These are phyloP conservation scores for Chaetura pelagica DNA, from an alignment of 2,113 vertebrate species.

Conservation along the genomic window DNA sequence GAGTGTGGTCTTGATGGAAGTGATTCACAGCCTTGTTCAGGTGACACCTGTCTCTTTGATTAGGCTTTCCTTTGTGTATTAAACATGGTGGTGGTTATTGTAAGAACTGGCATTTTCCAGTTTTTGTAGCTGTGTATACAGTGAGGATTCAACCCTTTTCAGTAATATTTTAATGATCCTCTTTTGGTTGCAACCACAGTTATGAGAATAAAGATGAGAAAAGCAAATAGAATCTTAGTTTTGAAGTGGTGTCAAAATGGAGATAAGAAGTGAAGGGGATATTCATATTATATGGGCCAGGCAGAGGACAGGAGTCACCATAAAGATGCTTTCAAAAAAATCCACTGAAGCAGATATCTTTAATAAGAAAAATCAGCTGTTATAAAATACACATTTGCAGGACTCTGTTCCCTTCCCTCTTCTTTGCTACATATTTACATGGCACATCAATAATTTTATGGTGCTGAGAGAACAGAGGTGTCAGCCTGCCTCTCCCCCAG, in stretches of 20 bases:
- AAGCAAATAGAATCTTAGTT: not conserved
- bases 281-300: not conserved
- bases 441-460: not conserved
- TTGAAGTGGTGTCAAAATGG: not conserved
- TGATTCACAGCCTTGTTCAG: not conserved
- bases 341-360: not conserved
- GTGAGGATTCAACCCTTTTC: not conserved
- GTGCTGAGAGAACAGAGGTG: not conserved
- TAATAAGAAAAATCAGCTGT: not conserved
- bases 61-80: not conserved
- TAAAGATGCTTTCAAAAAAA: not conserved
- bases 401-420: fast-evolving
- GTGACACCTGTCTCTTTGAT: not conserved
- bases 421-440: not conserved
- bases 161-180: not conserved
- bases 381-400: not conserved
- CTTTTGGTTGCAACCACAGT: not conserved
- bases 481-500: fast-evolving
- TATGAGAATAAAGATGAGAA: not conserved
- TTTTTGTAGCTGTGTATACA: not conserved
- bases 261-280: not conserved
- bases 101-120: not conserved
- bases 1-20: not conserved
- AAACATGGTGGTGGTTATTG: not conserved
- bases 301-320: fast-evolving